Base-by-base conservation (phyloP, 1,140 invertebrate species). In the Philotrypesis tridentata region DNA sequence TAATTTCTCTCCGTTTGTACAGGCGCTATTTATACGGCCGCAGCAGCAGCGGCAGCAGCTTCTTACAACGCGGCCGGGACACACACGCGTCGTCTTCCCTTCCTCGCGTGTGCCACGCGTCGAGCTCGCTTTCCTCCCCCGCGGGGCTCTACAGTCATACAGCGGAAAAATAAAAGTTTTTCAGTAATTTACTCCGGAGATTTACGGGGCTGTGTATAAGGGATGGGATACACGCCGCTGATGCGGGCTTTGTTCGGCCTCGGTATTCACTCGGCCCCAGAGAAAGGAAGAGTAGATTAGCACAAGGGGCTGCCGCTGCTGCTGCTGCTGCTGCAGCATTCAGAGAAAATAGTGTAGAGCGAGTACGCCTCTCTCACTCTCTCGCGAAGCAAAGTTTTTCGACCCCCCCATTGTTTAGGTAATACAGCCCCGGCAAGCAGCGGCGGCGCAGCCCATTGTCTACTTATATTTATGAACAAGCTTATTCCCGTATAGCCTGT, bases 101-200 rank as follows among this genome's bases (percentile, higher is more conserved):
- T 43, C 40, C 17, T 21, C 48, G 48, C 21, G 63, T 65, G 23
- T 29, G 4, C 25, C n/a, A 63, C 25, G 25, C 17, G 7, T 27
- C 23, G 23, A 65, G 25, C 48, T 55, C 21, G 0, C 33, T 27
- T 21, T 0, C 11, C n/a, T n/a, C n/a, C n/a, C n/a, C n/a, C n/a
- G n/a, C n/a, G n/a, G n/a, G n/a, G 33, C 9, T n/a, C 29, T 37
- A 75, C 17, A 17, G 23, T 65, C 74, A 17, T 14, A n/a, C 9
- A 21, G n/a, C n/a, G n/a, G 61, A 31, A 31, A 70, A 70, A 37
- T 70, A 79, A 70, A 70, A 79, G 40, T 68, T 77, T 37, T 70
- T 68, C n/a, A 14, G 37, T 68, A 79, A 67, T 79, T 70, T 79
- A 79, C 40, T 60, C 48, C 27, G 0, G 33, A 67, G 40, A 78